Conservation (phyloP, 1,140 invertebrate species). For the Heliconius melpomene region DNA sequence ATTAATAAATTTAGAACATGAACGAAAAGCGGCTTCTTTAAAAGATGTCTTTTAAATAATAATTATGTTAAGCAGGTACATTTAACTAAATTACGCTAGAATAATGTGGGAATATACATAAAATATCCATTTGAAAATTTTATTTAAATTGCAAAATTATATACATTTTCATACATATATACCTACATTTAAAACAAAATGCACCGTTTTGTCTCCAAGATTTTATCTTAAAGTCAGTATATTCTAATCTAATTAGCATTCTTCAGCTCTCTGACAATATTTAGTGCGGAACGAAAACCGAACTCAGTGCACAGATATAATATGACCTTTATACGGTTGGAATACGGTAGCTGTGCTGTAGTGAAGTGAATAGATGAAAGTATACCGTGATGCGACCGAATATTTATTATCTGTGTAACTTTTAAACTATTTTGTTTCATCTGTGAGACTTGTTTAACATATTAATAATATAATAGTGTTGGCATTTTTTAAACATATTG, state of each 20-base stretch:
- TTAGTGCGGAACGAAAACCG: conserved; percentile 31
- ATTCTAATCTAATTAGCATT: conserved; percentile 38
- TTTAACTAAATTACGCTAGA: neutral
- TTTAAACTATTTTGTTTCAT: neutral
- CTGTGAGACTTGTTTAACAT: neutral
- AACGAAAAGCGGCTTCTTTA: too few species aligned
- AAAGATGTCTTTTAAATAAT: too few species aligned
- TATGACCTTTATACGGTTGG: conserved; percentile 18
- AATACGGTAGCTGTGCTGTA: conserved; percentile 16
- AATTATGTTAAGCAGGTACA: neutral
- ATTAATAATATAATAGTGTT: too few species aligned
- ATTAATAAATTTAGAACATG: too few species aligned
- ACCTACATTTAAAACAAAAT: conserved; percentile 18
- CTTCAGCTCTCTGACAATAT: conserved; percentile 33
- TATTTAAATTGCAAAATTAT: neutral
- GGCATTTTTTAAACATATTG: too few species aligned
- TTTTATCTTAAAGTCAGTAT: conserved; percentile 33
- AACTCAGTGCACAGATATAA: neutral
- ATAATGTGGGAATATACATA: neutral
- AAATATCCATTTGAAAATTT: neutral
- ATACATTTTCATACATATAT: neutral
- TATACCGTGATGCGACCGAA: neutral
- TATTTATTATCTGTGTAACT: neutral
- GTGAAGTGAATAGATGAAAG: neutral
- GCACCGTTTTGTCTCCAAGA: conserved; percentile 35